These are phyloP conservation scores for Zygogramma bicolorata DNA, from an alignment of 2,888 invertebrate species.

Conservation along the genomic window DNA sequence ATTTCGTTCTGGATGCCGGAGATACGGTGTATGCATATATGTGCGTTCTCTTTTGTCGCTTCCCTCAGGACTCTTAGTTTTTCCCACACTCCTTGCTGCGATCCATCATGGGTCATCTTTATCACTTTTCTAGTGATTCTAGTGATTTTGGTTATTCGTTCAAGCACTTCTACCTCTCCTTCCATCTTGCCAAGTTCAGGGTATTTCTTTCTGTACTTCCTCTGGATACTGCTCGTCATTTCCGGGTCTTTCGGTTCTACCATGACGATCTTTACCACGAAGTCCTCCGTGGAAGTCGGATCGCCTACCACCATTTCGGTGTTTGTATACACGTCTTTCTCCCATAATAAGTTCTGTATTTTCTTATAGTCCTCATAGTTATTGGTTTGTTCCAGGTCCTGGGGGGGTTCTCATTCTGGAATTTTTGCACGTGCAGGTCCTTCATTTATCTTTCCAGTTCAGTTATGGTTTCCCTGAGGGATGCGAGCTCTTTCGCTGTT, in stretches of 20 bases:
- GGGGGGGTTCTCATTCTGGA: too few species aligned
- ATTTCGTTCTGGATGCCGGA: too few species aligned
- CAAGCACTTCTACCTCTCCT: slow-evolving; percentile 16
- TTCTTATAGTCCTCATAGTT: background rate
- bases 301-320: background rate
- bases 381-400: background rate
- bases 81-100: background rate
- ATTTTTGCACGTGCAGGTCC: background rate
- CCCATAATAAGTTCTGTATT: background rate
- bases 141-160: slow-evolving; percentile 13
- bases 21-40: too few species aligned
- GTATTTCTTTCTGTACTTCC: slow-evolving; percentile 23
- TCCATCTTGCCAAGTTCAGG: slow-evolving; percentile 14
- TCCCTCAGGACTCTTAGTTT: background rate
- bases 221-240: slow-evolving; percentile 27
- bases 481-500: too few species aligned
- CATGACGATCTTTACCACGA: slow-evolving; percentile 18
- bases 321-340: background rate
- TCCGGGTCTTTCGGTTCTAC: slow-evolving; percentile 24
- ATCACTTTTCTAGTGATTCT: background rate
- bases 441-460: too few species aligned
- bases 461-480: too few species aligned
- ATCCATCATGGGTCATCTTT: background rate
- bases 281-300: background rate
- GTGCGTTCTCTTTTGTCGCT: background rate